These are phyloP conservation scores for Sula dactylatra DNA, from an alignment of 2,113 vertebrate genomes.

Conservation along the genomic window DNA sequence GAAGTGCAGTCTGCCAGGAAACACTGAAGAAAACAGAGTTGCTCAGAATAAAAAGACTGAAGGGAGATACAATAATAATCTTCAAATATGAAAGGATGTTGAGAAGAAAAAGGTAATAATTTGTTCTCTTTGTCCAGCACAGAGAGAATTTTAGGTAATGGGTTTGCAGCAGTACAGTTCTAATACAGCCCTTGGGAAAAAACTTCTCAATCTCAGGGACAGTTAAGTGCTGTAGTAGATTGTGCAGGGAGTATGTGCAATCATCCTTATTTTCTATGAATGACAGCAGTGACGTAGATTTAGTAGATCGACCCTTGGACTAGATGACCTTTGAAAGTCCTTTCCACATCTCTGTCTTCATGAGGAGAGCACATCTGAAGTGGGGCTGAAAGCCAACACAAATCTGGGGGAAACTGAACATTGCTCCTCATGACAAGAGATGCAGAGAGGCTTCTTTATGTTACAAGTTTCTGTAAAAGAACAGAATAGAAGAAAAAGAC, in stretches of 20 bases:
- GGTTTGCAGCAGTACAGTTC: background rate
- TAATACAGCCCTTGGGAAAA: background rate
- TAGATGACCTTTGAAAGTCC: background rate
- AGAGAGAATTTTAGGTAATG: background rate
- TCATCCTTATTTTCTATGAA: background rate
- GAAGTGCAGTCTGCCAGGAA: background rate
- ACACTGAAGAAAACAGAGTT: background rate
- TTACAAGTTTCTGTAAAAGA: background rate
- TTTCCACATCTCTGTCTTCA: background rate
- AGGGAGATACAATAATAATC: background rate
- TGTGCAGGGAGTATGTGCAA: background rate
- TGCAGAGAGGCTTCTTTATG: background rate
- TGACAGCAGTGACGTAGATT: background rate
- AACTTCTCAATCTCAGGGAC: background rate
- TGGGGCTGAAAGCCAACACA: background rate
- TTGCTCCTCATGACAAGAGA: background rate
- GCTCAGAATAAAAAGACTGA: background rate
- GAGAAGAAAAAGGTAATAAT: background rate
- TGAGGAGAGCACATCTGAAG: background rate
- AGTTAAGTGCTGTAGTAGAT: background rate
- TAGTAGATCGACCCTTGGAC: background rate
- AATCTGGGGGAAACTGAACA: background rate
- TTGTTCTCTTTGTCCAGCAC: background rate
- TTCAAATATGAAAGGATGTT: background rate
- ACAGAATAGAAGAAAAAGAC: background rate